Conservation (phyloP, 2,113 vertebrate species). For the Cricetomys ansorgei region DNA sequence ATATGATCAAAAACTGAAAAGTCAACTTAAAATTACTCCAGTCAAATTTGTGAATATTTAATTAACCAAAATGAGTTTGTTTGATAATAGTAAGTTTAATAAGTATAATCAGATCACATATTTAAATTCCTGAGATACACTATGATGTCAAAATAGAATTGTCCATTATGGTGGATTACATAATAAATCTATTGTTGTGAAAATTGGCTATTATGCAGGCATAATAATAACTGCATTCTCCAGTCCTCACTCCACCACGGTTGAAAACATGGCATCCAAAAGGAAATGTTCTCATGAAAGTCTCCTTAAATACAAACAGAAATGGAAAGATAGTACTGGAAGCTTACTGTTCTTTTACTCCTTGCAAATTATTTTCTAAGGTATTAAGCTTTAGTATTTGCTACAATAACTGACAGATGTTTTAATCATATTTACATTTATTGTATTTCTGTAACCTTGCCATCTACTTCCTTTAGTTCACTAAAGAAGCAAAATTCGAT, state of each 20-base stretch:
- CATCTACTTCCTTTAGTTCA: neutral
- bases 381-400: neutral
- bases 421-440: neutral
- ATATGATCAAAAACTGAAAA: neutral
- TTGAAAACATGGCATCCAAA: neutral
- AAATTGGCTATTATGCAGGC: conserved; percentile 13
- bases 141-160: neutral
- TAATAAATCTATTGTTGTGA: neutral
- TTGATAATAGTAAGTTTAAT: conserved; percentile 30
- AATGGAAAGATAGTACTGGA: neutral
- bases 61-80: neutral
- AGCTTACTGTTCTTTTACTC: neutral
- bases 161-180: neutral
- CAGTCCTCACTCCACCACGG: neutral
- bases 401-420: neutral
- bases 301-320: neutral
- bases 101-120: neutral
- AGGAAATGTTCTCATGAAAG: neutral
- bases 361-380: neutral
- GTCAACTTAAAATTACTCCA: neutral
- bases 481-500: neutral
- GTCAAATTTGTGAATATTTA: neutral
- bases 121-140: neutral
- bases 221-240: neutral
- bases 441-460: neutral